Base-by-base conservation (phyloP, 1,140 invertebrate species). In the Mactra quadrangularis region DNA sequence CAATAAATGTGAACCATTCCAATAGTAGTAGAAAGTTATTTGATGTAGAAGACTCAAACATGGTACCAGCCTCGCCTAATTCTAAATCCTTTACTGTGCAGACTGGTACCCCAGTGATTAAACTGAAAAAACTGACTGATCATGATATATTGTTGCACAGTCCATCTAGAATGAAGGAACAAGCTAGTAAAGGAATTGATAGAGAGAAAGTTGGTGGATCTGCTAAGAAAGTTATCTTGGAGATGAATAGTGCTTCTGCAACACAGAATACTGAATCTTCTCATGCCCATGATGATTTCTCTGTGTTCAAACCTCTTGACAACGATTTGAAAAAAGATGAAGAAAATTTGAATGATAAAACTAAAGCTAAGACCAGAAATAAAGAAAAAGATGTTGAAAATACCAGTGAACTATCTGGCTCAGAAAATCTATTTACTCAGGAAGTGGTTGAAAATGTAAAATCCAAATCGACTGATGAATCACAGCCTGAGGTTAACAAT, bases 51-150 rank as follows among this genome's bases (percentile, higher is more conserved):
- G 86, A 87, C 77, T 85, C 87, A 7, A 85, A 88, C 38, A 78
- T 87, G 0, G 86, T 88, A 38, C 87, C 85, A 17, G 87, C 29
- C 25, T 88, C 87, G 6, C 85, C 87, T 4, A 62, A 77, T 41
- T 81, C 74, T 3, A 79, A 57, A 33, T 57, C 72, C 15, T 60
- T 70, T 52, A n/a, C 57, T 27, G 13, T 76, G 25, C 71, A 59
- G 45, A n/a, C 77, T n/a, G 84, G 83, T n/a, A 87, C 89, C 22
- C 88, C 89, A 17, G 87, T 90, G 50, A 17, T 90, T 17, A 87
- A 87, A 57, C n/a, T 90, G 25, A 85, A 85, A 53, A 88, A 84
- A 81, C 66, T 90, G n/a, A 88, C 88, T 13, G 50, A 87, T 27
- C 77, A 87, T 7, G 88, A 89, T 35, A 88, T 90, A 17, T 29